Evolutionary conservation across 2,113 vertebrate species (phyloP).

Genomic region (Sinocyclocheilus grahami): DNA sequence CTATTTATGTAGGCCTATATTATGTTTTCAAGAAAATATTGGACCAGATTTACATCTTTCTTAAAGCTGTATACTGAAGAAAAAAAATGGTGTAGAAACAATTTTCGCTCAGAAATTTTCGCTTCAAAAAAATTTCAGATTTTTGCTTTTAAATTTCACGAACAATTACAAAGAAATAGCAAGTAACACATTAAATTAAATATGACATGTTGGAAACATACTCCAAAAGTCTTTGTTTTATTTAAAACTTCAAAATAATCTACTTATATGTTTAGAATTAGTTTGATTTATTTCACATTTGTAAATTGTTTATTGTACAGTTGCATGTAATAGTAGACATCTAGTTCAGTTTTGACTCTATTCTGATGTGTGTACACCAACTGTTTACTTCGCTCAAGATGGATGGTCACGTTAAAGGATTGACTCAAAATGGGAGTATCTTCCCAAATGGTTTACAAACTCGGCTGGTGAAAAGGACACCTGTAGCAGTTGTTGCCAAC

Average conservation of each 20-base stretch:
- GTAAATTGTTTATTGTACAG: background rate
- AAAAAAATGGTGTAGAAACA: background rate
- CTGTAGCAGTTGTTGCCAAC: constrained; percentile 49
- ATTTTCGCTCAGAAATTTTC: too few relatives aligned
- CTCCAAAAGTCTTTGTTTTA: background rate
- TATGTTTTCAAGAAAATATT: too few relatives aligned
- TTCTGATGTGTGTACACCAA: background rate
- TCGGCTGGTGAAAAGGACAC: constrained; percentile 50
- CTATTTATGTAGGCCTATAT: too few relatives aligned
- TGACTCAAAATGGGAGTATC: constrained; percentile 9
- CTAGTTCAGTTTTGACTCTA: background rate
- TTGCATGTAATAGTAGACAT: too few relatives aligned
- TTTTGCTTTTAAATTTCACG: too few relatives aligned
- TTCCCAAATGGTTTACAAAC: constrained; percentile 14
- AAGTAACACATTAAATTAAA: too few relatives aligned
- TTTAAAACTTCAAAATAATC: background rate
- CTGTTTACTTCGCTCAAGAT: too few relatives aligned
- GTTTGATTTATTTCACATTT: background rate
- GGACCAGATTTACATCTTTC: background rate
- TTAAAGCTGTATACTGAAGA: background rate
- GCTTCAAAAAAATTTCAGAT: too few relatives aligned
- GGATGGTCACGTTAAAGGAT: background rate
- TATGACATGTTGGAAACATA: background rate
- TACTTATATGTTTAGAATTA: background rate
- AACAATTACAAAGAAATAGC: background rate